Evolutionary conservation across 1,140 invertebrate genomes (phyloP).

Genomic region (Vanessa tameamea): DNA sequence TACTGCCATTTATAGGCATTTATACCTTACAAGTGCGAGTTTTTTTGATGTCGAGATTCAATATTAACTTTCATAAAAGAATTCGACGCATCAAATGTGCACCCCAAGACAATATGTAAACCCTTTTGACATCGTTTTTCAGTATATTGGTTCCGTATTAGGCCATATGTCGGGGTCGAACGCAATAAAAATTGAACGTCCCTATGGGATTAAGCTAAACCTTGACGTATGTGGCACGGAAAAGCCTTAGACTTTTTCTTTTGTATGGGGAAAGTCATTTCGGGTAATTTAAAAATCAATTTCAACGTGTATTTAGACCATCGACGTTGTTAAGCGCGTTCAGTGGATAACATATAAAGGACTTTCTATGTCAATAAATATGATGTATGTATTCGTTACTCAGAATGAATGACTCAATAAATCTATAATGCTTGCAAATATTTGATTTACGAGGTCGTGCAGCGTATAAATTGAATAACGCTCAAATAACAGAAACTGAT

Average conservation of each 20-base stretch:
- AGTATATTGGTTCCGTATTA: conserved; percentile 69
- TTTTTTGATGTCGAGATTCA: background rate
- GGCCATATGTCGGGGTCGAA: conserved; percentile 66
- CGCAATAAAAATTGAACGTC: conserved; percentile 75
- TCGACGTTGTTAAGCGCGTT: conserved; percentile 34
- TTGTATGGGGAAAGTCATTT: conserved; percentile 50
- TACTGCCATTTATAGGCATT: conserved; percentile 44
- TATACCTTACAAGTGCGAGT: background rate
- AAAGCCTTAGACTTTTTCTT: conserved; percentile 67
- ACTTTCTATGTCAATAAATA: conserved; percentile 49
- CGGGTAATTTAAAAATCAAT: conserved; percentile 70
- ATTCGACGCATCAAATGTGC: conserved; percentile 17
- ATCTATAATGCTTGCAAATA: conserved; percentile 65
- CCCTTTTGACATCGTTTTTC: conserved; percentile 55
- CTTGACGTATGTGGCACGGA: conserved; percentile 74
- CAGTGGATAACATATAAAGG: conserved; percentile 32
- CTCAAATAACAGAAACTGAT: conserved; percentile 51
- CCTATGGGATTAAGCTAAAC: conserved; percentile 73
- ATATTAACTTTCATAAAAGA: conserved; percentile 23
- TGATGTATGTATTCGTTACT: conserved; percentile 61
- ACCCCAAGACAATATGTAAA: conserved; percentile 49
- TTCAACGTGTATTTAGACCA: conserved; percentile 42
- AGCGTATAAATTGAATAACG: conserved; percentile 67
- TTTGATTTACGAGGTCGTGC: conserved; percentile 63
- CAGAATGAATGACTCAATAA: conserved; percentile 62